Base-by-base conservation (phyloP, 2,888 invertebrate species). In the Abscondita cerata region DNA sequence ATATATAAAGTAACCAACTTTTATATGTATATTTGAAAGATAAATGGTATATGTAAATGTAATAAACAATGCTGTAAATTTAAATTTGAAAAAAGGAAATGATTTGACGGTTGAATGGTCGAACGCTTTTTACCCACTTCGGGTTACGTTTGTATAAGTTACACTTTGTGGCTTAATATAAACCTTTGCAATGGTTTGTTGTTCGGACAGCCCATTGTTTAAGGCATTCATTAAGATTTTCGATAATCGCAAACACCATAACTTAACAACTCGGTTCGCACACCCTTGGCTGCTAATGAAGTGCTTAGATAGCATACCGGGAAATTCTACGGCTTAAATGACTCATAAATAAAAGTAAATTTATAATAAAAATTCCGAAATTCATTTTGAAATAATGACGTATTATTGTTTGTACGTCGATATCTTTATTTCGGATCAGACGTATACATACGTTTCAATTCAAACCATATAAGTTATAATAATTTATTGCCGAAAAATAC, bases 221-320 rank as follows among this genome's bases (percentile, higher is more conserved):
- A 68, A 73, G 64, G 74, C 74, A 75, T 75, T 76, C 77, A 76
- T 77, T 77, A 76, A 77, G 77, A 77, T 77, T 72, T 68, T 69
- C 75, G 77, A 77, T 77, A 77, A 76, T 76, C 75, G 72, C 72
- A 65, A 65, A 70, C 70, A 73, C 76, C 70, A 76, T 77, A 76
- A 76, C 74, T 77, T 75, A 77, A 71, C 72, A 65, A 68, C 69
- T 70, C 68, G 60, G 41, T 67, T 66, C 55, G 64, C 69, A 70
- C 71, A 70, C 73, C 69, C 72, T 69, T 66, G 65, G 68, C 68
- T 68, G 72, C 72, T 77, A 77, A 77, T 77, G 75, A 76, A 77
- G 77, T 74, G 73, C 75, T 76, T 74, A 73, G 75, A 75, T 76
- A 75, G 76, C 73, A 69, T 69, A 67, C 65, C 58, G 68, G 73